Evolutionary conservation across 92 coral and sea anemone genomes (phyloP).

Genomic region (Phenganax marumi): DNA sequence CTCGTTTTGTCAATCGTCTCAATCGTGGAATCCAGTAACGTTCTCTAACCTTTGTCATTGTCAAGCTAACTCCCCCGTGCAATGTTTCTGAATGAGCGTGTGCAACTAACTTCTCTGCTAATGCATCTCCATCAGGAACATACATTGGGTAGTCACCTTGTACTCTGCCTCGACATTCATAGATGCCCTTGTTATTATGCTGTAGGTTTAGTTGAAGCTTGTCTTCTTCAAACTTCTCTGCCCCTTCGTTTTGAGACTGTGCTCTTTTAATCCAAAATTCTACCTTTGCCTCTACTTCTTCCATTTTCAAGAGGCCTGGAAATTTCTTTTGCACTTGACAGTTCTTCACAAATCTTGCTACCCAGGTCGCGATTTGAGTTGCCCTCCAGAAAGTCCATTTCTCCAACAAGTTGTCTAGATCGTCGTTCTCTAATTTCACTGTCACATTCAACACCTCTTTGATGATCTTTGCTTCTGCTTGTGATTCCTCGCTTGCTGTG

Average conservation of each 20-base stretch:
- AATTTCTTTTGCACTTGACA: background rate
- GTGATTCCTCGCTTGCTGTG: background rate
- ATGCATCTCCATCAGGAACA: conserved; percentile 40
- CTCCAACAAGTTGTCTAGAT: too few relatives aligned
- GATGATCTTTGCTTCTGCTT: conserved; percentile 22
- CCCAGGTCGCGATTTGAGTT: too few relatives aligned
- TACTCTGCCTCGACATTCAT: too few relatives aligned
- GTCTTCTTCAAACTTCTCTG: too few relatives aligned
- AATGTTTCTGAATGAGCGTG: conserved; percentile 49
- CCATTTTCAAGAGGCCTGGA: conserved; percentile 22
- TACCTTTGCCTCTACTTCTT: conserved; percentile 41
- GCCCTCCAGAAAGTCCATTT: too few relatives aligned
- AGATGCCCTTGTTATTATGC: too few relatives aligned
- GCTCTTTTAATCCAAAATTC: conserved; percentile 45
- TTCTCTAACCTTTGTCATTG: conserved; percentile 56
- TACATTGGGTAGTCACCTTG: conserved; percentile 47
- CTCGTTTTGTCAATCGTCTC: conserved; percentile 51
- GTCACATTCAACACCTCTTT: background rate
- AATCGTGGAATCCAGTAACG: conserved; percentile 49
- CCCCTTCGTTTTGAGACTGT: conserved; percentile 2
- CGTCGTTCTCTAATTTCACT: too few relatives aligned
- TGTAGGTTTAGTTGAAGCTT: too few relatives aligned
- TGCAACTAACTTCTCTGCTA: conserved; percentile 41
- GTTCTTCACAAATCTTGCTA: too few relatives aligned
- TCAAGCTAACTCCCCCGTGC: conserved; percentile 55